Percentiles rank a stretch among this genome's conserved stretches.
These are phyloP conservation scores for Drosophila orosa DNA, from an alignment of 1,140 invertebrate genomes.

Conservation along the genomic window DNA sequence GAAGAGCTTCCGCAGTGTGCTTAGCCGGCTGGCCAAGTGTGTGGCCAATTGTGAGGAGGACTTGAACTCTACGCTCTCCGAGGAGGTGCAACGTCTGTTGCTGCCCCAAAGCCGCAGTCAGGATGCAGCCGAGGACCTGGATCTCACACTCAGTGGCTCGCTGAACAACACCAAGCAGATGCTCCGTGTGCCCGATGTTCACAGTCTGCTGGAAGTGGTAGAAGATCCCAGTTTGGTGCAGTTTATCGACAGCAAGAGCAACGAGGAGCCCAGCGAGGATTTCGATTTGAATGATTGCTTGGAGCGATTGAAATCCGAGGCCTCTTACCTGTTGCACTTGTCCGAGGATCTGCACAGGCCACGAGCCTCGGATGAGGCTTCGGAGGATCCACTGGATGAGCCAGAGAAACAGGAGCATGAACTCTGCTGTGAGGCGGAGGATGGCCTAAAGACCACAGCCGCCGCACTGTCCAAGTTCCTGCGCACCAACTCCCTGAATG, in stretches of 20 bases:
- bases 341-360: conserved; percentile 84
- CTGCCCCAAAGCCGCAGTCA: conserved; percentile 63
- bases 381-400: conserved; percentile 48
- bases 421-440: conserved; percentile 72
- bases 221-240: conserved; percentile 81
- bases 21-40: conserved; percentile 89
- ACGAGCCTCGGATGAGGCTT: conserved; percentile 17
- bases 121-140: conserved; percentile 60
- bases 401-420: conserved; percentile 76
- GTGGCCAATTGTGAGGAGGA: conserved; percentile 91
- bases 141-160: conserved; percentile 59
- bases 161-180: conserved; percentile 55
- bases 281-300: conserved; percentile 88
- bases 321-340: conserved; percentile 87
- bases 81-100: conserved; percentile 85
- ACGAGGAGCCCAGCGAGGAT: conserved; percentile 79
- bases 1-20: conserved; percentile 83
- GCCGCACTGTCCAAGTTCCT: conserved; percentile 56
- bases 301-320: conserved; percentile 87
- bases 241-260: conserved; percentile 78
- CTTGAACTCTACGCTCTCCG: conserved; percentile 89
- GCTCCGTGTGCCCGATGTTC: conserved; percentile 88
- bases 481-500: conserved; percentile 72
- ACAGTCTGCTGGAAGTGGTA: conserved; percentile 85
- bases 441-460: conserved; percentile 66